A percentile compares a stretch with the other conserved stretches of the same genome.
These are phyloP conservation scores for Dioctria rufipes DNA, from an alignment of 2,888 invertebrate species.

Conservation along the genomic window DNA sequence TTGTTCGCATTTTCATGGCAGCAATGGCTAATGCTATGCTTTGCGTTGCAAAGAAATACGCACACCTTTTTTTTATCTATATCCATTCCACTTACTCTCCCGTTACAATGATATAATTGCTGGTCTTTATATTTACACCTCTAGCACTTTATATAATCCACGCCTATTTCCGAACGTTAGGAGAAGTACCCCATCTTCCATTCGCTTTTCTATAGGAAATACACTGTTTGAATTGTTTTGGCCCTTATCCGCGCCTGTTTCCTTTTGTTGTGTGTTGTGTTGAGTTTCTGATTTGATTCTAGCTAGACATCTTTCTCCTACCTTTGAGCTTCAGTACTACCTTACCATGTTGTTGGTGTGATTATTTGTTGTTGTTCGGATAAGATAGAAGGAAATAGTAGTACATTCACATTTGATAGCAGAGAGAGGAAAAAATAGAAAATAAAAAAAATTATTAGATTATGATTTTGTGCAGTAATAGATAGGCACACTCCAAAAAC, in stretches of 20 bases:
- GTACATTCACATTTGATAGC: neutral
- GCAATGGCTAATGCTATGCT: neutral
- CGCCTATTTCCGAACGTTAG: slow-evolving; percentile 58
- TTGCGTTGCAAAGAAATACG: slow-evolving; percentile 24
- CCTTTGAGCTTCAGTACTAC: neutral
- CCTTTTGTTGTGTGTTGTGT: neutral
- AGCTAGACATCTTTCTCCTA: slow-evolving; percentile 3
- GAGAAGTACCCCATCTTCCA: slow-evolving; percentile 51
- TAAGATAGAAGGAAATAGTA: neutral
- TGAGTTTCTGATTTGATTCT: slow-evolving; percentile 36
- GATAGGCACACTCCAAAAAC: slow-evolving; percentile 47
- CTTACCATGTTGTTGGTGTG: slow-evolving; percentile 13
- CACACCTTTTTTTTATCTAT: slow-evolving; percentile 57
- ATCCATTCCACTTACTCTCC: slow-evolving; percentile 57
- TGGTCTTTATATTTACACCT: slow-evolving; percentile 59
- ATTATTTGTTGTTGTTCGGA: neutral
- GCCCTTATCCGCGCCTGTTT: neutral
- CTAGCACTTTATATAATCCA: slow-evolving; percentile 60
- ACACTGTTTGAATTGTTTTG: neutral
- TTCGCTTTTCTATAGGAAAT: slow-evolving; percentile 24
- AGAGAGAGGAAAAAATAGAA: slow-evolving; percentile 12
- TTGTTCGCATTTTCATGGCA: slow-evolving; percentile 22
- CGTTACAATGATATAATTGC: slow-evolving; percentile 45
- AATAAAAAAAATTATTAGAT: slow-evolving; percentile 41
- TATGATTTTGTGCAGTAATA: slow-evolving; percentile 45